A percentile compares a stretch with the other conserved stretches of the same genome.
phyloP scores from a whole-genome alignment of 2,113 vertebrate species.

The Thomomys bottae region DNA sequence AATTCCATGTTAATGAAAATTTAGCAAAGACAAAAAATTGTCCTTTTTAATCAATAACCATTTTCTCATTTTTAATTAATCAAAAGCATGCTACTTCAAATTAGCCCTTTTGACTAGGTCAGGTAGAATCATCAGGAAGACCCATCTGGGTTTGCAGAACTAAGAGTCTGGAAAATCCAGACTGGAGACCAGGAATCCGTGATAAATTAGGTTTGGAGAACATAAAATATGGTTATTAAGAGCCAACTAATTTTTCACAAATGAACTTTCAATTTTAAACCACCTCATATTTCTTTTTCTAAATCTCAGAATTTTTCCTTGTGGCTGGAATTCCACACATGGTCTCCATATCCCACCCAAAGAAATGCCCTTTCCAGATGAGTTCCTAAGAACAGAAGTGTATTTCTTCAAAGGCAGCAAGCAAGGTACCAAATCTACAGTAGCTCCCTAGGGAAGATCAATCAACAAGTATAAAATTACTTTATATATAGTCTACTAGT shows the following conservation, averaged over 20 bases:
- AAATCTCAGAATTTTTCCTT: slow-evolving; percentile 76
- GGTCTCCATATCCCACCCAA: slow-evolving; percentile 78
- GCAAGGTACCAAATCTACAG: slow-evolving; percentile 82
- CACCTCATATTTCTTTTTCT: slow-evolving; percentile 78
- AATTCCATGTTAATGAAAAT: slow-evolving; percentile 43
- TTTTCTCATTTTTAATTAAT: slow-evolving; percentile 51
- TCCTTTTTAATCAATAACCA: slow-evolving; percentile 33
- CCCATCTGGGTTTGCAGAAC: slow-evolving; percentile 9
- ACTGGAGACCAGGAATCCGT: neutral
- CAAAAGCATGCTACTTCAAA: slow-evolving; percentile 32
- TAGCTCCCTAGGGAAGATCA: slow-evolving; percentile 73
- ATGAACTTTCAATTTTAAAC: slow-evolving; percentile 70
- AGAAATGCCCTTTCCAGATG: slow-evolving; percentile 85
- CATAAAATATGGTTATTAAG: slow-evolving; percentile 60
- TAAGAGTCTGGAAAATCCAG: slow-evolving; percentile 10
- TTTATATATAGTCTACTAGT: slow-evolving; percentile 65
- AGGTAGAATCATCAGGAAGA: neutral
- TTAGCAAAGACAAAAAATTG: slow-evolving; percentile 27
- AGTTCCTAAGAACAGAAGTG: slow-evolving; percentile 83
- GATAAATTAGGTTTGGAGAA: slow-evolving; percentile 52
- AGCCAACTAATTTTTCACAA: slow-evolving; percentile 66
- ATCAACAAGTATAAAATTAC: slow-evolving; percentile 77
- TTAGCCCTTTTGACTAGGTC: slow-evolving; percentile 8
- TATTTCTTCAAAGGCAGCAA: slow-evolving; percentile 80
- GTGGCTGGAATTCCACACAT: slow-evolving; percentile 85